Conservation (phyloP, 2,113 vertebrate species). For the Sander vitreus region DNA sequence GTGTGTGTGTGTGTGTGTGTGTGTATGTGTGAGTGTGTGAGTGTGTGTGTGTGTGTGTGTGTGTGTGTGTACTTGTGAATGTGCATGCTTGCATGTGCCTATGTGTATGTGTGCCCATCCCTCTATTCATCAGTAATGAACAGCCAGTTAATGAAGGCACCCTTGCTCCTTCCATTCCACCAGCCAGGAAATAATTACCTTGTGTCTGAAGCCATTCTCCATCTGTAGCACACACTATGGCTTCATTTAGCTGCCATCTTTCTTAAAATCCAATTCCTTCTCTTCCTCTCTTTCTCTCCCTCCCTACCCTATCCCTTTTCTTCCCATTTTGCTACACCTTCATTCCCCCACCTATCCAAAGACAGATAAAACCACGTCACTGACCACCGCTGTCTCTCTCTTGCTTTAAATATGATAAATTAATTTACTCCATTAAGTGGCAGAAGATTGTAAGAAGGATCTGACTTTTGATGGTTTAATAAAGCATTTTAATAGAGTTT, state of each 20-base stretch:
- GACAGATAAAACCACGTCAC: constrained; percentile 32
- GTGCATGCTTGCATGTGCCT: constrained; percentile 8
- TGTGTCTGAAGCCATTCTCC: constrained; percentile 77
- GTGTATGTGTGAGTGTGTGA: constrained; percentile 16
- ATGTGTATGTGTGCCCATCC: constrained; percentile 47
- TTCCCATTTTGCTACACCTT: constrained; percentile 42
- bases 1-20: constrained; percentile 13
- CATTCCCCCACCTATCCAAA: constrained; percentile 16
- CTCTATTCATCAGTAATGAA: constrained; percentile 79
- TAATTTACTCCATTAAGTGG: constrained; percentile 59
- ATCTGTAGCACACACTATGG: constrained; percentile 61
- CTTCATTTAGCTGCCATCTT: constrained; percentile 71
- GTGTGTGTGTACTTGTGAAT: background rate
- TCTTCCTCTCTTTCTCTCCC: constrained; percentile 15
- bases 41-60: background rate
- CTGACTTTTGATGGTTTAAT: constrained; percentile 59
- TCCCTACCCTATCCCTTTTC: constrained; percentile 1
- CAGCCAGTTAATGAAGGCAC: constrained; percentile 77
- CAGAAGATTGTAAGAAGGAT: constrained; percentile 49
- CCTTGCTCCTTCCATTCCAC: constrained; percentile 72
- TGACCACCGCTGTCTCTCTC: constrained; percentile 24
- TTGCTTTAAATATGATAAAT: constrained; percentile 55
- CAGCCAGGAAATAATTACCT: constrained; percentile 80
- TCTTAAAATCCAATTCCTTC: constrained; percentile 60
- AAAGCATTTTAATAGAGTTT: constrained; percentile 55